Evolutionary conservation across 1,140 invertebrate species (phyloP), one percentile per base, ranked within the genome.

Genomic region (Heliothis virescens): DNA sequence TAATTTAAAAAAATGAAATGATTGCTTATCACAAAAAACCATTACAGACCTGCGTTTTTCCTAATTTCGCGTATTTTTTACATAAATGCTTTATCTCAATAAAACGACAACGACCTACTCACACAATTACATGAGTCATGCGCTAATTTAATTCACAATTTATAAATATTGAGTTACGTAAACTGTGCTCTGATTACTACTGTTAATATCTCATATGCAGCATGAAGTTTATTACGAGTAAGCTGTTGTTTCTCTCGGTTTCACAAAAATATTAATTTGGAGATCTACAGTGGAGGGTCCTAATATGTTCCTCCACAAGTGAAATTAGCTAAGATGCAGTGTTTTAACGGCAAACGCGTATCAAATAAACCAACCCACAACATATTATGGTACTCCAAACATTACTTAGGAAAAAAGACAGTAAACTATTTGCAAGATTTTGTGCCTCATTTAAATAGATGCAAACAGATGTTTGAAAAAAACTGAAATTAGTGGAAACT

Each of bases 101-200:
- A 65, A 65, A 75, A 26, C 48, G 59, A 47, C 60, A 77, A 67
- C 47, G 59, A 77, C 74, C 74, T 77, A 53, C 47, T 63, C 59
- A 21, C 11, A 53, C 76, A 55, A 47, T 62, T 15, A 52, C 52
- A 62, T 78, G 76, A 78, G 50, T 78, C 76, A 78, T 57, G n/a
- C 13, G 52, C 53, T 29, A 65, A 59, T 41, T 15, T 55, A 34
- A 34, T 34, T 34, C 34, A 3, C 15, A 26, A 55, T 41, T 41
- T 48, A 74, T 74, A 74, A 47, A 52, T 77, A 77, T 76, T 65
- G 13, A 50, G 57, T 75, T 75, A 60, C 41, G 52, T 60, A 75
- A 75, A 75, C 48, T 18, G 41, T 18, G 72, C 72, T 75, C 72
- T 75, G 72, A 48, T 75, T 60, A 52, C 52, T 48, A 71, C 11